Evolutionary conservation across 1,140 invertebrate genomes (phyloP).

Genomic region (Scaptomyza pallida): DNA sequence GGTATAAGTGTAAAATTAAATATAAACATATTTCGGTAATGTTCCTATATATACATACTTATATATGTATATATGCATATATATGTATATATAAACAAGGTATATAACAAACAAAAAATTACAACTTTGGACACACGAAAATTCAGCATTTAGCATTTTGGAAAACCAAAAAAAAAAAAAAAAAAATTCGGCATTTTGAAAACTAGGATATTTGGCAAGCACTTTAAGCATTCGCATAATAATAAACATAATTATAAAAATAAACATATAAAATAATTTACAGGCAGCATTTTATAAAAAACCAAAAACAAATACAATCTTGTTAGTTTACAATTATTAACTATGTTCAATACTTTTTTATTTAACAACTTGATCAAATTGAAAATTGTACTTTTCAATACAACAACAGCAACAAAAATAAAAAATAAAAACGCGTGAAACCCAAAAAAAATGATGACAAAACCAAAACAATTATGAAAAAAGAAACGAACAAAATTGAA

Average conservation of each 20-base stretch:
- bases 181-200: constrained; percentile 16
- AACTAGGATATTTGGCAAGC: constrained; percentile 27
- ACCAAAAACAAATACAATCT: constrained; percentile 39
- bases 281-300: constrained; percentile 80
- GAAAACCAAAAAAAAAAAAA: constrained; percentile 38
- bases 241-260: constrained; percentile 34
- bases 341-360: constrained; percentile 35
- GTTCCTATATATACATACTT: constrained; percentile 79
- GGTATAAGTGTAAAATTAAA: constrained; percentile 83
- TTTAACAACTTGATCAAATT: constrained; percentile 46
- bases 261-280: constrained; percentile 70
- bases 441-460: constrained; percentile 57
- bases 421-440: constrained; percentile 64
- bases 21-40: constrained; percentile 83
- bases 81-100: constrained; percentile 41
- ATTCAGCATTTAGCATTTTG: constrained; percentile 74
- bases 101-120: constrained; percentile 54
- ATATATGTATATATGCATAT: constrained; percentile 53
- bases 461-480: constrained; percentile 56
- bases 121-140: constrained; percentile 63
- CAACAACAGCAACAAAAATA: constrained; percentile 44
- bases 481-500: constrained; percentile 73
- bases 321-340: constrained; percentile 39
- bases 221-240: constrained; percentile 38
- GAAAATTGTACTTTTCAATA: constrained; percentile 75